These are phyloP conservation scores for Pilophorus perplexus DNA, from an alignment of 2,888 invertebrate species.

Conservation along the genomic window DNA sequence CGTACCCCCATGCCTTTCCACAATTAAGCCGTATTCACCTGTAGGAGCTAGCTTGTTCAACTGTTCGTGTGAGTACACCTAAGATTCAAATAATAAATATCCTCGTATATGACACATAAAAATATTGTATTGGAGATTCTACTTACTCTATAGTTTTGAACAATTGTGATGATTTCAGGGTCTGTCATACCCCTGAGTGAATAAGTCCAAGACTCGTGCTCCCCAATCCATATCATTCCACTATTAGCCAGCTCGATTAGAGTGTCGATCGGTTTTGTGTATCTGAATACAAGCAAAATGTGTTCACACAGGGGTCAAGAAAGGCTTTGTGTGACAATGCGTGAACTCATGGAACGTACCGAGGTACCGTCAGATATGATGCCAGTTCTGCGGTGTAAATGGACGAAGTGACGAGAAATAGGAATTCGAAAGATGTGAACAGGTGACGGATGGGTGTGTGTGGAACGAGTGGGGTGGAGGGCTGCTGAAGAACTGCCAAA, in stretches of 20 bases:
- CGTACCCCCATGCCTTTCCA: constrained; percentile 67
- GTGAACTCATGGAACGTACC: no score
- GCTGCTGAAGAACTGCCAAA: constrained; percentile 42
- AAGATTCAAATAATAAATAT: background rate
- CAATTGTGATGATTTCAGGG: constrained; percentile 32
- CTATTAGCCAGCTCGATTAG: constrained; percentile 52
- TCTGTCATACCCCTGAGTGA: constrained; percentile 60
- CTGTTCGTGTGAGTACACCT: constrained; percentile 52
- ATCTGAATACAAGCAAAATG: constrained; percentile 35
- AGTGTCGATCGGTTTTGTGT: constrained; percentile 41
- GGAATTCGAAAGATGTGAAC: constrained; percentile 45
- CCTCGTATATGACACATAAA: constrained; percentile 52
- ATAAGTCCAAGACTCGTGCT: constrained; percentile 65
- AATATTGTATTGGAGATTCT: no score
- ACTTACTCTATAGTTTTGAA: constrained; percentile 33
- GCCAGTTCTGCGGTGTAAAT: constrained; percentile 43
- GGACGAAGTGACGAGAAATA: constrained; percentile 40
- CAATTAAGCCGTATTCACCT: constrained; percentile 59
- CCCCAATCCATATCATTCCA: constrained; percentile 63
- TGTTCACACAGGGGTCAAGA: background rate
- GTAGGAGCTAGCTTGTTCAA: constrained; percentile 53
- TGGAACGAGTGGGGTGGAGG: constrained; percentile 40
- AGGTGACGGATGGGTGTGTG: constrained; percentile 44
- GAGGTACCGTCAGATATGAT: constrained; percentile 43
- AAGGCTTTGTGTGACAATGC: no score